Conservation (phyloP, 2,113 vertebrate species). For the Casuarius casuarius region DNA sequence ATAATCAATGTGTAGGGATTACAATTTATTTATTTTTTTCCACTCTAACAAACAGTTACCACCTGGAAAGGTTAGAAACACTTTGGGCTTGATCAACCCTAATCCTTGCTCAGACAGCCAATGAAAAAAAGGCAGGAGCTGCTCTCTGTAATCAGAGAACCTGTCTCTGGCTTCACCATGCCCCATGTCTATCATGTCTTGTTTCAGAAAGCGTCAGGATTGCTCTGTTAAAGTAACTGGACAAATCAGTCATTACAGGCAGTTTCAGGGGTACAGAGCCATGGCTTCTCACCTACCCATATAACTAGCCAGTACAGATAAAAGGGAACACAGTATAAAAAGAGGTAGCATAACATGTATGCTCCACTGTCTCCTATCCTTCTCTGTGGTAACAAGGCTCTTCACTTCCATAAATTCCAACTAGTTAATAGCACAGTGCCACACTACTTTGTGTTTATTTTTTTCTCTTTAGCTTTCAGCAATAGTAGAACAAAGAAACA, state of each 20-base stretch:
- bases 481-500: not conserved
- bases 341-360: not conserved
- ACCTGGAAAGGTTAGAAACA: not conserved
- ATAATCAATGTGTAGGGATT: not conserved
- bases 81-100: not conserved
- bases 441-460: not conserved
- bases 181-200: not conserved
- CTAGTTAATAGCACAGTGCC: not conserved
- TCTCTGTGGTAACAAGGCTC: not conserved
- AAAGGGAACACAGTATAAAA: not conserved
- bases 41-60: not conserved
- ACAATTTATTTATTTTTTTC: not conserved
- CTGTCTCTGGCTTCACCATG: not conserved
- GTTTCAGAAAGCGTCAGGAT: not conserved
- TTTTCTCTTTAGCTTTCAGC: not conserved
- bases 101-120: not conserved
- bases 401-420: not conserved
- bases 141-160: not conserved
- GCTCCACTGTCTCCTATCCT: not conserved
- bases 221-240: not conserved
- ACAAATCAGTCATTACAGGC: not conserved
- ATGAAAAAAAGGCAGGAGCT: not conserved
- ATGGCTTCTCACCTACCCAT: not conserved
- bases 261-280: not conserved
- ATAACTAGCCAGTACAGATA: not conserved